Conservation (phyloP, 2,113 vertebrate species). For the Neodontobutis hainanensis region DNA sequence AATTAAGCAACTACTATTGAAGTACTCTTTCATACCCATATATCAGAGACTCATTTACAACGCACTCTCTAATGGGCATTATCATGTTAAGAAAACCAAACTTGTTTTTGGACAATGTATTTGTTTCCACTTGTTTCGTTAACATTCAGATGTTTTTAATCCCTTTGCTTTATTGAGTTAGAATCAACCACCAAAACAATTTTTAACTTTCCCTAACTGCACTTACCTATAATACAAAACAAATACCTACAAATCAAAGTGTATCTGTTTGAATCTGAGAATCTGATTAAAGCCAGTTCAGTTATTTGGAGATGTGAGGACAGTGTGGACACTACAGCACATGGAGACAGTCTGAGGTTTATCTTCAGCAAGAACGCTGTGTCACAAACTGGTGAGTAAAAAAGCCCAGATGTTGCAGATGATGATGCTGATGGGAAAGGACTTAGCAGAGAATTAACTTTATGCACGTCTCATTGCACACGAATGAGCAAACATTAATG, state of each 20-base stretch:
- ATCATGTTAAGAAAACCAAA: no score
- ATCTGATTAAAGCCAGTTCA: background rate
- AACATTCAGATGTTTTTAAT: no score
- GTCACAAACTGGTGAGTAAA: slow-evolving; percentile 28
- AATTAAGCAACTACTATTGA: no score
- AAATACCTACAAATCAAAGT: background rate
- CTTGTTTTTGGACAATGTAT: no score
- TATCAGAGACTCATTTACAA: no score
- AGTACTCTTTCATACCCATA: no score
- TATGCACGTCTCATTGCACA: slow-evolving; percentile 38
- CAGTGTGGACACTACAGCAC: background rate
- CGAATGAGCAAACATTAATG: slow-evolving; percentile 21
- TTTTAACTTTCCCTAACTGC: no score
- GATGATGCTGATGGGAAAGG: slow-evolving; percentile 35
- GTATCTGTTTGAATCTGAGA: background rate
- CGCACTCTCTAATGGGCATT: no score
- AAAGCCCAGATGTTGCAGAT: slow-evolving; percentile 49
- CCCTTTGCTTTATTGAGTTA: no score
- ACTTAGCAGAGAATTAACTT: slow-evolving; percentile 49
- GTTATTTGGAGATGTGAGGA: slow-evolving; percentile 5
- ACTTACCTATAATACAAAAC: no score
- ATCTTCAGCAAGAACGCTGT: slow-evolving; percentile 34
- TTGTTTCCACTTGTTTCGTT: no score
- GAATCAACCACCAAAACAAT: no score
- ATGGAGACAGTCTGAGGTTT: background rate